Base-by-base conservation (phyloP, 2,113 vertebrate genomes). In the Syngnathoides biaculeatus region DNA sequence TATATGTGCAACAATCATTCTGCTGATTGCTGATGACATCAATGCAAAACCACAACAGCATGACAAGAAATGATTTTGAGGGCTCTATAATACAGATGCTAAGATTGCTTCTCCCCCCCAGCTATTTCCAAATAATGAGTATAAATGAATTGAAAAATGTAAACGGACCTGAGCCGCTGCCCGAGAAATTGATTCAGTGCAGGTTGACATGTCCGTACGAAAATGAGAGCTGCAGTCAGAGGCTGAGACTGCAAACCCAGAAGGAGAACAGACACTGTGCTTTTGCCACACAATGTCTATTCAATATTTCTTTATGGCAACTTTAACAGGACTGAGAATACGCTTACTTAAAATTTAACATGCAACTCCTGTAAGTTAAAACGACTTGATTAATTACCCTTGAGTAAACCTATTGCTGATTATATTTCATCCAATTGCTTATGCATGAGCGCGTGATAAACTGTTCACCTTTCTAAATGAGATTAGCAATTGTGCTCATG, bases 71-170 rank as follows among this genome's bases (percentile, higher is more conserved):
- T 74, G 39, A 85, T 79, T 86, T 66, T 71, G 64, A 74, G 71
- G 78, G 75, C 68, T 78, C 76, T 71, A 83, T 72, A 88, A 87
- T 82, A 75, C 72, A 77, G 80, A 77, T 85, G 76, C 60, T 55
- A 76, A 83, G 84, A 84, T 82, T 85, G 81, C 79, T 68, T 82
- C 74, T 76, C 79, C 79, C 82, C 82, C 72, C 73, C 57, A 75
- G 83, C 78, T 78, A 78, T 86, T 81, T 84, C 74, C 78, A 67
- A 67, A 72, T 86, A 88, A 89, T 85, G 82, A 89, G 85, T 68
- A 81, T 79, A 89, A 89, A 89, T 89, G 72, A 88, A 82, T 70
- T 86, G 84, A 81, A 86, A 90, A 86, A 89, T 83, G 85, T 79
- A 86, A 84, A 84, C 71, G 67, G 83, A 82, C 66, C 79, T 42